A percentile compares a stretch with the other conserved stretches of the same genome.
These are phyloP conservation scores for Bombus confusus DNA, from an alignment of 1,140 invertebrate genomes.

Conservation along the genomic window DNA sequence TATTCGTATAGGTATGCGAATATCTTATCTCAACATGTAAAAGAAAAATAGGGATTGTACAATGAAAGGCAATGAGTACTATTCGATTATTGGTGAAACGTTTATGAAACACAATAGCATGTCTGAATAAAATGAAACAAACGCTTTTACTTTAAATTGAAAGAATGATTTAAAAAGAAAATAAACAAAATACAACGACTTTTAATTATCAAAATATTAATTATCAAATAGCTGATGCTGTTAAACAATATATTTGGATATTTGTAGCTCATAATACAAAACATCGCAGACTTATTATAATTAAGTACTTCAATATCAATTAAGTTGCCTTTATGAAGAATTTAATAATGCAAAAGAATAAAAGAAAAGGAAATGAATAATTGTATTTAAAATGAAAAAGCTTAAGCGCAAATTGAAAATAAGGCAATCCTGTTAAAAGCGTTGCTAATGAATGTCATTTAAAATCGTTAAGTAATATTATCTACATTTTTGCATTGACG, in stretches of 20 bases:
- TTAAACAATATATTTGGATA: neutral
- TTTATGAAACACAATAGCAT: neutral
- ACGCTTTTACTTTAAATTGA: neutral
- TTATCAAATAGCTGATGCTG: neutral
- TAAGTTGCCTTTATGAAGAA: neutral
- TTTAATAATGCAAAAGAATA: neutral
- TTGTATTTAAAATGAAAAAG: too few relatives aligned
- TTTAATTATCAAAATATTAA: neutral
- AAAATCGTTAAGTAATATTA: too few relatives aligned
- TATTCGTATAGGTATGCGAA: neutral
- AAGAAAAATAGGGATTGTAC: neutral
- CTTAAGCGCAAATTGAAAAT: too few relatives aligned
- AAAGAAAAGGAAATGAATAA: too few relatives aligned
- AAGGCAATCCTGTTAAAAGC: too few relatives aligned
- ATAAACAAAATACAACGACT: neutral
- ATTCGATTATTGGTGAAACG: neutral
- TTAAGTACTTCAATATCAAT: neutral
- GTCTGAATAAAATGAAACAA: neutral
- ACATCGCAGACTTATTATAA: neutral
- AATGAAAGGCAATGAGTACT: neutral
- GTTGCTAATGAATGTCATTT: too few relatives aligned
- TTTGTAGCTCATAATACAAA: neutral
- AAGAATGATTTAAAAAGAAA: neutral
- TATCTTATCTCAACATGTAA: slow-evolving; percentile 30
- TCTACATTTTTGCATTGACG: too few relatives aligned